Percentiles rank a stretch among this genome's conserved stretches.
These are phyloP conservation scores for Psix sp. DNA, from an alignment of 1,140 invertebrate species.

Conservation along the genomic window DNA sequence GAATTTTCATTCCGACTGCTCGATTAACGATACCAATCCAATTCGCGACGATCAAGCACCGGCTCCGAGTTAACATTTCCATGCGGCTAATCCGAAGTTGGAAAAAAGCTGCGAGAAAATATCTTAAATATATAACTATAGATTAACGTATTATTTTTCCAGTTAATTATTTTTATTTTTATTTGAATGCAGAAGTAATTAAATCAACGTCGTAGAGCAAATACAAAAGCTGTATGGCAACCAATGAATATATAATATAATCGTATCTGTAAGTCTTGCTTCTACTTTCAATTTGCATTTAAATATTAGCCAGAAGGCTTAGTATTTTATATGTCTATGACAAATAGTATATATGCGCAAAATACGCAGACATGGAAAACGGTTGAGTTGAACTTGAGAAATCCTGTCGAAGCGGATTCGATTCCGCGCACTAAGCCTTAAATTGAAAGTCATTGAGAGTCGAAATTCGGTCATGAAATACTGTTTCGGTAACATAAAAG, in stretches of 20 bases:
- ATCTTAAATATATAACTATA: no score
- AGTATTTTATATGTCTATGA: conserved; percentile 57
- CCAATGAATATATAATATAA: conserved; percentile 28
- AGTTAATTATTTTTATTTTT: no score
- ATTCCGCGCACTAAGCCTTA: conserved; percentile 51
- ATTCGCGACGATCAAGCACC: conserved; percentile 44
- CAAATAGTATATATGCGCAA: conserved; percentile 44
- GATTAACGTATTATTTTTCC: no score
- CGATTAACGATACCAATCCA: conserved; percentile 53
- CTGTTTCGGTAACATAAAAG: conserved; percentile 26
- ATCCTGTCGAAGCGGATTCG: conserved; percentile 49
- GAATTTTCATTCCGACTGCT: conserved; percentile 67
- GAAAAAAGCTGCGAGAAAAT: no score
- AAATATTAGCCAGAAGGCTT: conserved; percentile 48
- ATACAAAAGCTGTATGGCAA: no score
- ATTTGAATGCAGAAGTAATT: no score
- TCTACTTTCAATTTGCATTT: conserved; percentile 67
- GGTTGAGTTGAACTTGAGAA: conserved; percentile 37
- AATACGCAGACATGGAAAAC: conserved; percentile 27
- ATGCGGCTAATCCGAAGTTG: conserved; percentile 23
- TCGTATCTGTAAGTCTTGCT: conserved; percentile 48
- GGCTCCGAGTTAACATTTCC: conserved; percentile 47
- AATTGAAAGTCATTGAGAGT: conserved; percentile 51
- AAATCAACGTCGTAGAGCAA: no score
- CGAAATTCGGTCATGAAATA: conserved; percentile 34